Evolutionary conservation across 1,140 invertebrate genomes (phyloP).

Genomic region (Penaeus japonicus): DNA sequence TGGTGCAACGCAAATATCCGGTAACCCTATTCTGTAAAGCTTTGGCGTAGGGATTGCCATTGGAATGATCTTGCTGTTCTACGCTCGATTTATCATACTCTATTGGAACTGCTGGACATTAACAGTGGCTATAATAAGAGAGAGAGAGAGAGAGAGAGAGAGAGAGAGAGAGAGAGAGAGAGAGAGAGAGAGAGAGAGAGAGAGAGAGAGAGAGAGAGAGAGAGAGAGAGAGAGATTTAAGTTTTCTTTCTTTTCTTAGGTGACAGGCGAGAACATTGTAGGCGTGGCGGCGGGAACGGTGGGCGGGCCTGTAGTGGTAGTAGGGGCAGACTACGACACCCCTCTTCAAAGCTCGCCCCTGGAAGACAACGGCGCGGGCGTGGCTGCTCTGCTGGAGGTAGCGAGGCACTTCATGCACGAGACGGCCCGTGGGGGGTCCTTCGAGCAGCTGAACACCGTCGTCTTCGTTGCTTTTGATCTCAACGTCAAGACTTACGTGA

Average conservation of each 20-base stretch:
- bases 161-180: too few species aligned
- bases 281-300: neutral
- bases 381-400: conserved; percentile 36
- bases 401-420: conserved; percentile 19
- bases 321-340: conserved; percentile 40
- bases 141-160: too few species aligned
- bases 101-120: too few species aligned
- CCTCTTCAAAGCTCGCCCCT: neutral
- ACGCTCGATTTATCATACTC: too few species aligned
- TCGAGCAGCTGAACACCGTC: neutral
- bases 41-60: too few species aligned
- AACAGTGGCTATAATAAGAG: too few species aligned
- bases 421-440: neutral
- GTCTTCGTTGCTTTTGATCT: conserved; percentile 45
- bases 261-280: conserved; percentile 25
- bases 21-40: too few species aligned
- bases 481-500: conserved; percentile 19
- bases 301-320: neutral
- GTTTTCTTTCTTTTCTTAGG: neutral
- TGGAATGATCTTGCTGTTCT: too few species aligned
- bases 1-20: too few species aligned
- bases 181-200: too few species aligned
- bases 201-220: too few species aligned
- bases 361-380: conserved; percentile 41
- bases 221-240: too few species aligned